phyloP scores from a whole-genome alignment of 1,140 invertebrate species.

The Neodiprion virginianus region DNA sequence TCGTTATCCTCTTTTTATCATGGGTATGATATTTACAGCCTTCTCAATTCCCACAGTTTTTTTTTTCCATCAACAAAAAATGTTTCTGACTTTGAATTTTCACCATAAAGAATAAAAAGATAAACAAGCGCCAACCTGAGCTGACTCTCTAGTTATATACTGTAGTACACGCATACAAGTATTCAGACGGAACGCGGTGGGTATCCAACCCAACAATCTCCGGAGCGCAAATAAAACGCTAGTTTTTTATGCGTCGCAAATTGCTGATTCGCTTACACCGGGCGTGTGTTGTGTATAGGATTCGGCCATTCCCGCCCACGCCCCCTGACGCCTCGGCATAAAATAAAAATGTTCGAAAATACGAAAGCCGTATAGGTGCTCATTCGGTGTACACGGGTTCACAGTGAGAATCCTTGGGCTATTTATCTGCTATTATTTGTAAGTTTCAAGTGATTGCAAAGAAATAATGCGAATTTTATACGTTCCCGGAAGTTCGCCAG shows the following conservation, averaged over 20 bases:
- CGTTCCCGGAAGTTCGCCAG: not conserved
- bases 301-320: no score
- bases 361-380: not conserved
- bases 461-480: not conserved
- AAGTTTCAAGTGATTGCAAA: not conserved
- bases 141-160: no score
- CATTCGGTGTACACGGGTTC: not conserved
- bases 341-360: not conserved
- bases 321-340: not conserved
- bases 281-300: not conserved
- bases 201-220: not conserved
- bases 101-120: no score
- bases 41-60: no score
- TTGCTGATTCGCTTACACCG: not conserved
- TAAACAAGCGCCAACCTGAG: no score
- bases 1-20: no score
- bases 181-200: no score
- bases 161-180: no score
- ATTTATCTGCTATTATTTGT: not conserved
- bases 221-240: not conserved
- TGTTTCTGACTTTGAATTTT: no score
- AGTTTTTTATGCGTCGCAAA: not conserved
- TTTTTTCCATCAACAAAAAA: no score
- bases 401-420: not conserved
- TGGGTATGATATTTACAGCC: no score